These are phyloP conservation scores for Drosophila busckii DNA, from an alignment of 1,140 invertebrate species.

Conservation along the genomic window DNA sequence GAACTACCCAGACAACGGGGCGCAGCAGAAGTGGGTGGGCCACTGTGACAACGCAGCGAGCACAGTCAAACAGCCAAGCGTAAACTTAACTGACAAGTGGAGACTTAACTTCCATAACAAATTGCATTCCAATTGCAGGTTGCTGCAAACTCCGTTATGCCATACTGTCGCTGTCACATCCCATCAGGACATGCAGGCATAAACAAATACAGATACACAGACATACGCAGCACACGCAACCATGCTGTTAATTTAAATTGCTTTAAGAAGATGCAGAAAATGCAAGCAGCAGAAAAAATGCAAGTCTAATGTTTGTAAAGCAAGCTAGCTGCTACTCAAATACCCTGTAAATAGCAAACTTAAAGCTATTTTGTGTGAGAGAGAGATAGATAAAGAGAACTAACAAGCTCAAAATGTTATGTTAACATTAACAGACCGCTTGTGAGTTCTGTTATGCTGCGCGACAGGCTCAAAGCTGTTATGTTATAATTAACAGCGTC, in stretches of 20 bases:
- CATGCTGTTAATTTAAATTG: slow-evolving; percentile 75
- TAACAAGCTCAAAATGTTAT: no score
- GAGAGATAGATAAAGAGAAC: no score
- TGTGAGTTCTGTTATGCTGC: no score
- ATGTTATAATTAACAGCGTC: slow-evolving; percentile 1
- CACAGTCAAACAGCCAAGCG: slow-evolving; percentile 74
- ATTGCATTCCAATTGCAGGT: slow-evolving; percentile 75
- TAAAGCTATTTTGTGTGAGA: no score
- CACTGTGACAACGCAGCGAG: slow-evolving; percentile 45
- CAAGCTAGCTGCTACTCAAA: neutral
- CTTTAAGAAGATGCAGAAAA: slow-evolving; percentile 54
- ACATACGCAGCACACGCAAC: slow-evolving; percentile 10
- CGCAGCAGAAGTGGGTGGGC: slow-evolving; percentile 12
- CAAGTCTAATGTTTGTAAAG: neutral
- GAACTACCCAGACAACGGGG: slow-evolving; percentile 26
- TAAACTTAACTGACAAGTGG: slow-evolving; percentile 76
- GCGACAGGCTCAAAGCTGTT: no score
- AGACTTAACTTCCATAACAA: slow-evolving; percentile 77
- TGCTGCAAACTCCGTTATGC: no score
- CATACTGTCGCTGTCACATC: slow-evolving; percentile 15
- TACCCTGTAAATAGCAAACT: slow-evolving; percentile 5
- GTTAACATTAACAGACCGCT: no score
- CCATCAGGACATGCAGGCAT: slow-evolving; percentile 44
- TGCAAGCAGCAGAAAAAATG: slow-evolving; percentile 5
- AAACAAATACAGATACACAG: slow-evolving; percentile 41